Base-by-base conservation (phyloP, 2,113 vertebrate genomes). In the Zapus hudsonius region DNA sequence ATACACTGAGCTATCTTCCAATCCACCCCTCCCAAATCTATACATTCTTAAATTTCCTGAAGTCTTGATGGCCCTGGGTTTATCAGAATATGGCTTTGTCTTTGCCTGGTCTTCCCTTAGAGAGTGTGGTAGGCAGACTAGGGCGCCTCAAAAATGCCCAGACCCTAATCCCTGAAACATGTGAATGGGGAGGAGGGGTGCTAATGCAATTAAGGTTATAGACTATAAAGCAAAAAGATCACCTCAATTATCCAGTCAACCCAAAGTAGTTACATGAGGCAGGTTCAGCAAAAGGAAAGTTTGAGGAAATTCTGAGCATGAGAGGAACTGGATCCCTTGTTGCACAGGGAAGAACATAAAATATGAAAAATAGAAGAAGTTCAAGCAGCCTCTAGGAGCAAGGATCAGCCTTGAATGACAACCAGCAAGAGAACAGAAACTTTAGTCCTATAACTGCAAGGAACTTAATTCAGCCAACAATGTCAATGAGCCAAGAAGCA, bases 391-490 rank as follows among this genome's bases (percentile, higher is more conserved):
- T 70, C 17, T 22, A 52, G 19, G 42, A 57, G 19, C 44, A 61
- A 76, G 27, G n/a, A 47, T 11, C 3, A 10, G 2, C 59, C 55
- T 76, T 70, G 52, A 23, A 70, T 74, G 38, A 33, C 47, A 84
- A 31, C 42, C 33, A 69, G 12, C 5, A 82, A 85, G 52, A 20
- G 67, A 31, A 82, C 4, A 61, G 40, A 27, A 66, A 67, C 25
- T 31, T 33, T 69, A 87, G 52, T 79, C 22, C 85, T 79, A 73
- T 36, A 74, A 17, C 42, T 25, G 4, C 29, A 80, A 33, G 70
- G 64, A 87, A 70, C 66, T 87, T 44, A 79, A 88, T 13, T 40
- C 44, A 66, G 42, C 73, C 63, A 89, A 78, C 66, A 76, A n/a
- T 23, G 42, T 42, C 70, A 82, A 75, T 33, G 25, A 74, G 27